A percentile compares a stretch with the other conserved stretches of the same genome.
phyloP scores from a whole-genome alignment of 2,797 vertebrate genomes.

The Parotocinclus haroldoi region DNA sequence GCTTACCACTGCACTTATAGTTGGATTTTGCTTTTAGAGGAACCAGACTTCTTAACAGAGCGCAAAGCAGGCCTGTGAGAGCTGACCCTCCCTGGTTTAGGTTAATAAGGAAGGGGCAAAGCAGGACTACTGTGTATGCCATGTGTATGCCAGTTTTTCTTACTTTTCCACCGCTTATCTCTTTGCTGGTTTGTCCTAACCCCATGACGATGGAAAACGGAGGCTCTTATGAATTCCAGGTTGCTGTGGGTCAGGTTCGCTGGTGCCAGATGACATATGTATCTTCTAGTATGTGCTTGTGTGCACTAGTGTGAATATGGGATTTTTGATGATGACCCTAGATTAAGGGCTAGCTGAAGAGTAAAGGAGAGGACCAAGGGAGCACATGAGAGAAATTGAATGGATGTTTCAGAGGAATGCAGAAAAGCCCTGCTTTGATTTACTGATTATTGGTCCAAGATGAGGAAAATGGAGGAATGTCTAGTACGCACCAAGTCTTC shows the following conservation, averaged over 20 bases:
- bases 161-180: constrained; percentile 34
- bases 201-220: constrained; percentile 36
- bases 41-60: too few species aligned
- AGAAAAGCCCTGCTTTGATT: constrained; percentile 54
- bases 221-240: constrained; percentile 49
- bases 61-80: neutral
- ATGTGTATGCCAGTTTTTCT: neutral
- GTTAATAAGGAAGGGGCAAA: constrained; percentile 5
- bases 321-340: constrained; percentile 10
- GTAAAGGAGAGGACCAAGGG: constrained; percentile 35
- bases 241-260: constrained; percentile 33
- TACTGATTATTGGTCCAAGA: constrained; percentile 56
- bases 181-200: constrained; percentile 32
- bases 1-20: too few species aligned
- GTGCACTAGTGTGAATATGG: constrained; percentile 17
- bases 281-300: constrained; percentile 21
- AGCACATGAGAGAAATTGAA: constrained; percentile 47
- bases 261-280: constrained; percentile 44
- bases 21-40: too few species aligned
- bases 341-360: constrained; percentile 34
- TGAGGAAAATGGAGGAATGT: constrained; percentile 44
- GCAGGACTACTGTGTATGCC: constrained; percentile 28
- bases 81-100: constrained; percentile 16
- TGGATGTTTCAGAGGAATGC: constrained; percentile 38
- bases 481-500: constrained; percentile 31